Evolutionary conservation across 2,113 vertebrate genomes (phyloP).

Genomic region (Bucco capensis): DNA sequence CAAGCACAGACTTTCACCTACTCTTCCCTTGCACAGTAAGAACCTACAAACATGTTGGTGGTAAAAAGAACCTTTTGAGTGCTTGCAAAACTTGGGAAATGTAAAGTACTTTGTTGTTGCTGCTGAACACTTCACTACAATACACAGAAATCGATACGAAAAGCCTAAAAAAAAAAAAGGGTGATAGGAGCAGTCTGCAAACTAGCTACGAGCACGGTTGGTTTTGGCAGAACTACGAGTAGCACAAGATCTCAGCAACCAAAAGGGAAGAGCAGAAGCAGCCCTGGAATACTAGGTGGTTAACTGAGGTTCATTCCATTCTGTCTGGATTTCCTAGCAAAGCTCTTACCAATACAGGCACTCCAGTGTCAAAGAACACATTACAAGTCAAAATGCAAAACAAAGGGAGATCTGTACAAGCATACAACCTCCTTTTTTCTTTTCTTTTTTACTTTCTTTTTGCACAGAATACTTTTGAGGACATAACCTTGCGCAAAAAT

Average conservation of each 20-base stretch:
- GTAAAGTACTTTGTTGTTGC: neutral
- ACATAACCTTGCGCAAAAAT: neutral
- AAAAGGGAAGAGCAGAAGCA: neutral
- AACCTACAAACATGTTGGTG: rapidly evolving
- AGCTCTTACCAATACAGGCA: neutral
- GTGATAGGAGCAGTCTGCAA: neutral
- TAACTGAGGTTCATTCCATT: neutral
- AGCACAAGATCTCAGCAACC: neutral
- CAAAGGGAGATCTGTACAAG: neutral
- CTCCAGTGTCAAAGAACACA: neutral
- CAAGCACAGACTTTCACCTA: neutral
- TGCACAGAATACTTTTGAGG: neutral
- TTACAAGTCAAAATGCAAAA: neutral
- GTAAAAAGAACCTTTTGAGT: neutral
- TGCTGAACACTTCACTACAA: neutral
- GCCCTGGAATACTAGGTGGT: neutral
- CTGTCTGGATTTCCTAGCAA: neutral
- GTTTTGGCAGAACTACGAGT: neutral
- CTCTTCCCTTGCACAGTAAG: neutral
- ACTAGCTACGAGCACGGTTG: neutral
- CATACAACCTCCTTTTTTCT: neutral
- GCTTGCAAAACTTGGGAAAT: neutral
- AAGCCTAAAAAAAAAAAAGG: neutral
- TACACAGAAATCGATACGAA: neutral
- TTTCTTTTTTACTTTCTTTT: neutral